These are phyloP conservation scores for Amniataba percoides DNA, from an alignment of 2,797 vertebrate species.

Conservation along the genomic window DNA sequence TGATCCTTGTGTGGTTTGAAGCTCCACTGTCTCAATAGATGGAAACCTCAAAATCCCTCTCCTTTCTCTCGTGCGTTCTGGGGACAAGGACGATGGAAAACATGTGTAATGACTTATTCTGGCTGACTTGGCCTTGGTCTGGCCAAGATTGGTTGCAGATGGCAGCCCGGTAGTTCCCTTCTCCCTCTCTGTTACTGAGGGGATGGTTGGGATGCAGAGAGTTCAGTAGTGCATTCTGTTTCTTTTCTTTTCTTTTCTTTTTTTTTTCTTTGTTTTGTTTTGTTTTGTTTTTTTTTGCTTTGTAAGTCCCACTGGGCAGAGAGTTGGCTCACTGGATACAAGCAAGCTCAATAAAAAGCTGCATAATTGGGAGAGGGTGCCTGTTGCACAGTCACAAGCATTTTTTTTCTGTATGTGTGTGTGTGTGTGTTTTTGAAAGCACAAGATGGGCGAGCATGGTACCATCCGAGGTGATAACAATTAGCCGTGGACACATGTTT, in stretches of 20 bases:
- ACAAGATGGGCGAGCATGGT: constrained; percentile 9
- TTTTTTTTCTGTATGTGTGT: neutral
- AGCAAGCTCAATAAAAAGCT: constrained; percentile 43
- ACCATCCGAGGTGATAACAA: constrained; percentile 34
- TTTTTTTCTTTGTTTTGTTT: constrained; percentile 41
- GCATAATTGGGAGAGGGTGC: constrained; percentile 26
- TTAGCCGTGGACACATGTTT: constrained; percentile 50
- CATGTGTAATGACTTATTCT: constrained; percentile 85
- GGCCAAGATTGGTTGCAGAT: constrained; percentile 86
- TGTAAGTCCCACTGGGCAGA: constrained; percentile 49
- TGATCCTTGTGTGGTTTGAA: constrained; percentile 78
- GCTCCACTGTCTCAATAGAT: constrained; percentile 74
- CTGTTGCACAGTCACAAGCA: constrained; percentile 10
- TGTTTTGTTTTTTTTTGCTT: constrained; percentile 38
- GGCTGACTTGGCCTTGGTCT: constrained; percentile 77
- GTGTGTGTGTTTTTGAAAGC: constrained; percentile 27
- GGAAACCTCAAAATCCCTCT: constrained; percentile 78
- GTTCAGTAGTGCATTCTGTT: constrained; percentile 60
- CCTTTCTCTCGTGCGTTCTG: constrained; percentile 66
- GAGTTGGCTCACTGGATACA: constrained; percentile 38
- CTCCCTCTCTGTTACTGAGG: constrained; percentile 62
- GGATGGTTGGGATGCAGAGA: constrained; percentile 60
- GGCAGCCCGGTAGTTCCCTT: constrained; percentile 72
- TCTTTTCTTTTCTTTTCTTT: constrained; percentile 28
- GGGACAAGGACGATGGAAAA: constrained; percentile 85